These are phyloP conservation scores for Sceloporus undulatus DNA, from an alignment of 2,113 vertebrate genomes.

Conservation along the genomic window DNA sequence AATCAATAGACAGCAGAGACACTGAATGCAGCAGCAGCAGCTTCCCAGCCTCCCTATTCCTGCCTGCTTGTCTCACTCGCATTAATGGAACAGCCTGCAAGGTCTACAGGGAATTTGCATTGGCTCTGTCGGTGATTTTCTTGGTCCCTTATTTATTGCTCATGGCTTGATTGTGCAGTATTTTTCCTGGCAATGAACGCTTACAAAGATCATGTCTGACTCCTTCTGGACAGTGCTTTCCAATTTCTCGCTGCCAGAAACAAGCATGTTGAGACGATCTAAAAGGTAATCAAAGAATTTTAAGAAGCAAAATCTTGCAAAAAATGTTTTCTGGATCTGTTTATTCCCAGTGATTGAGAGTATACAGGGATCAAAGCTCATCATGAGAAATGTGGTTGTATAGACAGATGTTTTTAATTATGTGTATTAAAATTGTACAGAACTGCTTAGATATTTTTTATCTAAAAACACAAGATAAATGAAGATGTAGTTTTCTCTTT, in stretches of 20 bases:
- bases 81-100: constrained; percentile 76
- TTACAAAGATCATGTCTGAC: constrained; percentile 88
- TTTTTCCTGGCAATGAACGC: constrained; percentile 79
- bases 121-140: constrained; percentile 75
- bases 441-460: constrained; percentile 33
- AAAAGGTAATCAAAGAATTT: constrained; percentile 84
- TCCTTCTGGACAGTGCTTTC: constrained; percentile 92
- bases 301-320: constrained; percentile 35
- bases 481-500: constrained; percentile 53
- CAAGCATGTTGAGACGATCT: constrained; percentile 90
- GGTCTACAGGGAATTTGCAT: constrained; percentile 73
- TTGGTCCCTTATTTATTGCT: constrained; percentile 76
- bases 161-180: constrained; percentile 69
- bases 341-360: constrained; percentile 44
- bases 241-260: constrained; percentile 90
- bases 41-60: constrained; percentile 68
- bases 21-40: constrained; percentile 68
- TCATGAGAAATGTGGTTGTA: constrained; percentile 40
- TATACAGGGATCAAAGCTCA: constrained; percentile 22
- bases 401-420: constrained; percentile 38
- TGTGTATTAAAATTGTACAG: constrained; percentile 49
- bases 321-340: constrained; percentile 53
- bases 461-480: constrained; percentile 18
- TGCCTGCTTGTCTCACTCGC: constrained; percentile 49
- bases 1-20: constrained; percentile 70